These are phyloP conservation scores for Craniophora ligustri DNA, from an alignment of 2,888 invertebrate genomes.

Conservation along the genomic window DNA sequence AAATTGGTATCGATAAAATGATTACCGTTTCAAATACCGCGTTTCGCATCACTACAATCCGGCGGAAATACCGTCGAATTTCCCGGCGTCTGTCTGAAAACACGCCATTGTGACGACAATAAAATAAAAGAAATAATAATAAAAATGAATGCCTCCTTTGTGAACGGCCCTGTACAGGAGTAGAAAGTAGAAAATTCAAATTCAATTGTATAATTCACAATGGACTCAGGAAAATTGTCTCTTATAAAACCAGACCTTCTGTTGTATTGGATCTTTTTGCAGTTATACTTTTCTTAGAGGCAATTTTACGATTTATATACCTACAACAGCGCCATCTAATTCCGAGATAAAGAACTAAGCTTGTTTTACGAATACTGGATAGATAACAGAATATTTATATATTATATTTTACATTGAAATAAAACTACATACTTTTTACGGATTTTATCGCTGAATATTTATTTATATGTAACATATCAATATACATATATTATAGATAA, in stretches of 20 bases:
- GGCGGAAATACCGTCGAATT: conserved; percentile 46
- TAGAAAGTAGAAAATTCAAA: conserved; percentile 66
- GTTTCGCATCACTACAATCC: conserved; percentile 39
- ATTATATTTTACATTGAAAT: too few species aligned
- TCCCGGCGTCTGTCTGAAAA: conserved; percentile 44
- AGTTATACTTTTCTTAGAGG: conserved; percentile 7
- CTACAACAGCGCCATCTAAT: too few species aligned
- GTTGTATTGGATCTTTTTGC: conserved; percentile 18
- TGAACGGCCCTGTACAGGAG: conserved; percentile 44
- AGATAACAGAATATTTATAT: too few species aligned
- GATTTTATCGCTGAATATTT: too few species aligned
- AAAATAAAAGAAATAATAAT: conserved; percentile 77
- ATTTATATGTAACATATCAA: too few species aligned
- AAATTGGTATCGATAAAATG: too few species aligned
- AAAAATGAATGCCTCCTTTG: conserved; percentile 73
- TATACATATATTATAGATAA: too few species aligned
- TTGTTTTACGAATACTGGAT: too few species aligned
- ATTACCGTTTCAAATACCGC: too few species aligned
- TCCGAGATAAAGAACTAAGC: too few species aligned
- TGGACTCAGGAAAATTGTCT: conserved; percentile 61
- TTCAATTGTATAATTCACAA: conserved; percentile 71
- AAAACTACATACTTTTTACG: too few species aligned
- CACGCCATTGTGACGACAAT: conserved; percentile 64
- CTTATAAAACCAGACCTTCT: conserved; percentile 39
- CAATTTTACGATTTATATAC: too few species aligned